phyloP scores from a whole-genome alignment of 2,797 vertebrate species.

The Eremophila alpestris region DNA sequence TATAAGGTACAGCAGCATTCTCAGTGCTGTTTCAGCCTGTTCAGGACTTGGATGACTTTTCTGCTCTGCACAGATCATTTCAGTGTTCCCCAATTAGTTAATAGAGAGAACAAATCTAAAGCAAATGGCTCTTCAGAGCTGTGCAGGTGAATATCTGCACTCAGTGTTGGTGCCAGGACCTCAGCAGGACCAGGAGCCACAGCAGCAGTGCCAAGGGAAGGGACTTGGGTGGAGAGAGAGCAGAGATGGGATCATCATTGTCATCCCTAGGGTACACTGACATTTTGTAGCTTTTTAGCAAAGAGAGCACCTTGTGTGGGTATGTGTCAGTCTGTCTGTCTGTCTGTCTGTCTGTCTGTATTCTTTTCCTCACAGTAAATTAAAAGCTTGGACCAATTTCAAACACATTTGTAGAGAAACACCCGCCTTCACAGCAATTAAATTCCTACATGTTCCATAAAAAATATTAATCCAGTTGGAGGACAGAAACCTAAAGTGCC shows the following conservation, averaged over 20 bases:
- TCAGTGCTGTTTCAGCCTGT: background rate
- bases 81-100: background rate
- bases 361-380: background rate
- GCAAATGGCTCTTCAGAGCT: background rate
- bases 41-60: background rate
- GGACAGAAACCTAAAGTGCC: conserved; percentile 33
- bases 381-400: background rate
- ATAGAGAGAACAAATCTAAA: background rate
- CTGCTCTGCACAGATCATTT: background rate
- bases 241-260: background rate
- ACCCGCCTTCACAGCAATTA: background rate
- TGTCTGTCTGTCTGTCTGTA: background rate
- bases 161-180: background rate
- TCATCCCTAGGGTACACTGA: background rate
- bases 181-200: background rate
- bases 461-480: conserved; percentile 43
- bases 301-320: background rate
- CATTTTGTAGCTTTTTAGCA: background rate
- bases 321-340: background rate
- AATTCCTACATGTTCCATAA: conserved; percentile 1
- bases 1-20: background rate
- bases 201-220: background rate
- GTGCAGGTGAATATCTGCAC: background rate
- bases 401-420: background rate
- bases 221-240: background rate